These are phyloP conservation scores for Sesia apiformis DNA, from an alignment of 2,888 invertebrate genomes.

Conservation along the genomic window DNA sequence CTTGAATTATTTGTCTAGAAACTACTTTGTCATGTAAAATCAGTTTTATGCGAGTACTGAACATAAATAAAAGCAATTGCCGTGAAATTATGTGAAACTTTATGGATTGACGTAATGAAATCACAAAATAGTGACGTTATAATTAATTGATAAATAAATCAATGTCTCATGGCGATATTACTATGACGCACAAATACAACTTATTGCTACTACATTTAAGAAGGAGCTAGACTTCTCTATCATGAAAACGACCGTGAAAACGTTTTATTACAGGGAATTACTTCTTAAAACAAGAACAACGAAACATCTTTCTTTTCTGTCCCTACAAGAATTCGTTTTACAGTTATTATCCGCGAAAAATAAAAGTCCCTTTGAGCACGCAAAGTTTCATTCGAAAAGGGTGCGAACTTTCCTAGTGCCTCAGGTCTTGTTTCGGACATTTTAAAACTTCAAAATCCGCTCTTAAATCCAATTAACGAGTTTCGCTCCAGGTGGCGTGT, in stretches of 20 bases:
- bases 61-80: constrained; percentile 24
- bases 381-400: constrained; percentile 17
- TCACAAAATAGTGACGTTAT: neutral
- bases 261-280: neutral
- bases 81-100: constrained; percentile 36
- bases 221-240: constrained; percentile 25
- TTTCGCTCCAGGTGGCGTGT: constrained; percentile 15
- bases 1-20: no score
- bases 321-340: constrained; percentile 10
- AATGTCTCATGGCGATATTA: neutral
- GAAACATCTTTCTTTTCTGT: constrained; percentile 8
- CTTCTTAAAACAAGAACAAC: neutral
- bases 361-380: constrained; percentile 7
- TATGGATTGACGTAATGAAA: constrained; percentile 13
- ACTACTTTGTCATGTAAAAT: no score
- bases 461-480: constrained; percentile 22
- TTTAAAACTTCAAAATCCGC: constrained; percentile 20
- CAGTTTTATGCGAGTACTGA: neutral
- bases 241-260: neutral
- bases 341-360: constrained; percentile 19
- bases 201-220: constrained; percentile 32
- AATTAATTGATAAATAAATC: neutral
- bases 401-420: constrained; percentile 17
- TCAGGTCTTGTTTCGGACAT: constrained; percentile 15
- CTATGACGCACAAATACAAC: constrained; percentile 14